Percentiles rank a stretch among this genome's conserved stretches.
Conservation (phyloP, 2,888 invertebrate species). For the Pycnomerus fuliginosus region DNA sequence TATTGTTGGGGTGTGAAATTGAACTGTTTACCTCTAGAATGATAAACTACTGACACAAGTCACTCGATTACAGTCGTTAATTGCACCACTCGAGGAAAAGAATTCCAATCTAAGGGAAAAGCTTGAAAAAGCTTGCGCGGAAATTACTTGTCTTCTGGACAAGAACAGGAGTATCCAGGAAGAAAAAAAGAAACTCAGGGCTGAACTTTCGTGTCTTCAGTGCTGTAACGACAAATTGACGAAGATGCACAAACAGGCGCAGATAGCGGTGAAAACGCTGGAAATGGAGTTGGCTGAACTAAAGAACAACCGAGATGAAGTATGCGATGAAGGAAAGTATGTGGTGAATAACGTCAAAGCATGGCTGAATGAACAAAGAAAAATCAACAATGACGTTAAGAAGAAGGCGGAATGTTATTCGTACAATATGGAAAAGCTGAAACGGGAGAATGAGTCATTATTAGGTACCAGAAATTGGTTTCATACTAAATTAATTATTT, state of each 20-base stretch:
- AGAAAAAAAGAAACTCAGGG: slow-evolving; percentile 21
- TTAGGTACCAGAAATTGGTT: too few species aligned
- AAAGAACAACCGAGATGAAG: slow-evolving; percentile 42
- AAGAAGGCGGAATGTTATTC: slow-evolving; percentile 37
- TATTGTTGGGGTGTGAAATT: slow-evolving; percentile 1
- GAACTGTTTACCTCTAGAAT: slow-evolving; percentile 35
- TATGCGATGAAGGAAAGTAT: slow-evolving; percentile 47
- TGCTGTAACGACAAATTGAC: slow-evolving; percentile 30
- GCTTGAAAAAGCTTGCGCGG: slow-evolving; percentile 43
- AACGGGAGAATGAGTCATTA: slow-evolving; percentile 35
- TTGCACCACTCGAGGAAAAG: slow-evolving; percentile 36
- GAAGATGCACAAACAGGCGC: slow-evolving; percentile 41
- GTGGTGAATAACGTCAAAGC: slow-evolving; percentile 46
- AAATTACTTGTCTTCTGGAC: too few species aligned
- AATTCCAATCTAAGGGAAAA: slow-evolving; percentile 39
- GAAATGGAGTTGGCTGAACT: slow-evolving; percentile 45
- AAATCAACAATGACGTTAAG: slow-evolving; percentile 38
- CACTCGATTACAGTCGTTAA: slow-evolving; percentile 32
- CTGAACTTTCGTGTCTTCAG: slow-evolving; percentile 41
- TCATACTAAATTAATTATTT: too few species aligned
- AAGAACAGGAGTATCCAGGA: slow-evolving; percentile 29
- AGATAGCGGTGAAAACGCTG: slow-evolving; percentile 39
- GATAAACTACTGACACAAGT: slow-evolving; percentile 43
- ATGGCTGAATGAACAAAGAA: slow-evolving; percentile 50
- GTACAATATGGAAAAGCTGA: slow-evolving; percentile 37